Base-by-base conservation (phyloP, 2,888 invertebrate species). In the Phengaris arion region DNA sequence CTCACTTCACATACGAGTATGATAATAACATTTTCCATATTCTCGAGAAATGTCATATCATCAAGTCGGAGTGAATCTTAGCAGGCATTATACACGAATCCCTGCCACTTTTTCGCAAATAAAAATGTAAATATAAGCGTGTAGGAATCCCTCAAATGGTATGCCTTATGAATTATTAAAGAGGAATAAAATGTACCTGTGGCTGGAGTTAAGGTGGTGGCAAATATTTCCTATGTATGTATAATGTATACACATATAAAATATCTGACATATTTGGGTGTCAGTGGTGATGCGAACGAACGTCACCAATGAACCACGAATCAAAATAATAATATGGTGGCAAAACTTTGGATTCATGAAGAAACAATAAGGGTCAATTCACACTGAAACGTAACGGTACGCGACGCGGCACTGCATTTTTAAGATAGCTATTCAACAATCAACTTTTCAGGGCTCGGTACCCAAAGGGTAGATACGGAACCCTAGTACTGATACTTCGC, bases 101-200 rank as follows among this genome's bases (percentile, higher is more conserved):
- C 73, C 55, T 51, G 55, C 57, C 59, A 55, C 68, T 70, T 74
- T 74, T 68, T 73, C 75, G 68, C 74, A 69, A 74, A 77, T 77
- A 76, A 77, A 77, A 77, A 77, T 77, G 77, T 73, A 77, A 77
- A 77, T 76, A 75, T 45, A 70, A 75, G 13, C 55, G 69, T 75
- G 48, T 8, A 22, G 72, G 69, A 64, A 48, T 45, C 68, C 75
- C 77, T 64, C 55, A 54, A 77, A 69, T 13, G 70, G 51, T 76
- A 74, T 48, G n/a, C 74, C 75, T 75, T 76, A 77, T 77, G 75
- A 77, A 77, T 77, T 77, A 77, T 77, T 75, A 46, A 77, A 74
- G 46, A 64, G 70, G 68, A 46, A 57, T 74, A 68, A 74, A 74
- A 69, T 52, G 52, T 74, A 75, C 69, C 75, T 75, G 75, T 70